Base-by-base conservation (phyloP, 2,888 invertebrate genomes). In the Pecten maximus region DNA sequence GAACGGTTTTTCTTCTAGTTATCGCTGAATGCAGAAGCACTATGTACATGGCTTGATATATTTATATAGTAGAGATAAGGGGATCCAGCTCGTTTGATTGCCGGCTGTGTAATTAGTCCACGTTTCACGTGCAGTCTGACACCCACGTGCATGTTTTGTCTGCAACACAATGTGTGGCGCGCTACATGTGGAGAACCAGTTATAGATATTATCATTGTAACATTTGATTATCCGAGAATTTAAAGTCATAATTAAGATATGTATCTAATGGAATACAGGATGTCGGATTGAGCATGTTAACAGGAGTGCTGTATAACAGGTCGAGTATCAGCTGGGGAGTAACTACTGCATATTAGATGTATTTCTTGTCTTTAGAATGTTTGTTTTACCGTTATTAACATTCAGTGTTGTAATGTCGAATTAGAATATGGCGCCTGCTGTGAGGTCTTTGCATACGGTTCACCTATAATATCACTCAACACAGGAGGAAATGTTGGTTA, bases 61-160 rank as follows among this genome's bases (percentile, higher is more conserved):
- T 54, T 54, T 50, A 50, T 50, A 50, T 50, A 50, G 50, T 23
- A 54, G n/a, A n/a, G 23, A 54, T 54, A 54, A 54, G 16, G 54
- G 54, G 23, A 54, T n/a, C 54, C 54, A 3, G 54, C n/a, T 54
- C 74, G 74, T 74, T 28, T 28, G 74, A 74, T 74, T 35, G 35
- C 35, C 23, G 28, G 35, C 6, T 3, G 28, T 28, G 12, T 15
- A 74, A 74, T 28, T 74, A 74, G 74, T 74, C 74, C 74, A 6
- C 16, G 19, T 54, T 3, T 74, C 74, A 74, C 35, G 74, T 35
- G 74, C 74, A 28, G 74, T 23, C 74, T 35, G 35, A 74, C 74
- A 74, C 74, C 74, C 74, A 74, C 74, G 74, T 35, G 2, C 74
- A 74, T 74, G 74, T 74, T 74, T 74, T 74, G 74, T 74, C 74